phyloP scores from a whole-genome alignment of 2,113 vertebrate species.

The Cygnus buccinator region DNA sequence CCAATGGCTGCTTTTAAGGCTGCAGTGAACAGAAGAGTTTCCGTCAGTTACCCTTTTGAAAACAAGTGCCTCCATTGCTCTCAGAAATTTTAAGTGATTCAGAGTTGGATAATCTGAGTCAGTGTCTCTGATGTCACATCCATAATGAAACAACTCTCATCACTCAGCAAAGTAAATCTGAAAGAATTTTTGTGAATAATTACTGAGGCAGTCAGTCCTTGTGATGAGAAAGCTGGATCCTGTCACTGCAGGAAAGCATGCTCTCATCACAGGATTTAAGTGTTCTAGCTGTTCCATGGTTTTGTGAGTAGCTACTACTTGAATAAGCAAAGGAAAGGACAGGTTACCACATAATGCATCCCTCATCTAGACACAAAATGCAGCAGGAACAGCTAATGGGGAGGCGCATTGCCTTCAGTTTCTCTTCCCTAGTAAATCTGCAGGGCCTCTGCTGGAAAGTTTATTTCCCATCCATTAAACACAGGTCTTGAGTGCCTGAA shows the following conservation, averaged over 20 bases:
- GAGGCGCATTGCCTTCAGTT: not conserved
- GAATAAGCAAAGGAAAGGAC: not conserved
- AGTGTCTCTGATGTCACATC: not conserved
- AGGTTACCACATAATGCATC: not conserved
- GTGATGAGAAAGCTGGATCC: not conserved
- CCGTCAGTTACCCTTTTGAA: not conserved
- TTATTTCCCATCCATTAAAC: not conserved
- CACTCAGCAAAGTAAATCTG: not conserved
- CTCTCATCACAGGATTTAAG: not conserved
- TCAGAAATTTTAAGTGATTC: not conserved
- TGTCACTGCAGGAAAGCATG: not conserved
- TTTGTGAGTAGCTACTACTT: not conserved
- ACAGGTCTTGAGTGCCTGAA: not conserved
- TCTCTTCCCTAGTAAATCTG: not conserved
- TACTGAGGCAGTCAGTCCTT: not conserved
- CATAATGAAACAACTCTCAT: not conserved
- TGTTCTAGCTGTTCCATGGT: not conserved
- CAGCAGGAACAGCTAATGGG: not conserved
- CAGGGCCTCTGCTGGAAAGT: not conserved
- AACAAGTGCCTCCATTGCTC: not conserved
- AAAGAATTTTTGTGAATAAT: not conserved
- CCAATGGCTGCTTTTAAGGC: not conserved
- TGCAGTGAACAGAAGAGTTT: not conserved
- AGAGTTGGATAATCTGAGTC: rapidly evolving
- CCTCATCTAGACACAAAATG: not conserved